Evolutionary conservation across 2,797 vertebrate genomes (phyloP), one percentile per base, ranked within the genome.

Genomic region (Tympanoctomys barrerae): DNA sequence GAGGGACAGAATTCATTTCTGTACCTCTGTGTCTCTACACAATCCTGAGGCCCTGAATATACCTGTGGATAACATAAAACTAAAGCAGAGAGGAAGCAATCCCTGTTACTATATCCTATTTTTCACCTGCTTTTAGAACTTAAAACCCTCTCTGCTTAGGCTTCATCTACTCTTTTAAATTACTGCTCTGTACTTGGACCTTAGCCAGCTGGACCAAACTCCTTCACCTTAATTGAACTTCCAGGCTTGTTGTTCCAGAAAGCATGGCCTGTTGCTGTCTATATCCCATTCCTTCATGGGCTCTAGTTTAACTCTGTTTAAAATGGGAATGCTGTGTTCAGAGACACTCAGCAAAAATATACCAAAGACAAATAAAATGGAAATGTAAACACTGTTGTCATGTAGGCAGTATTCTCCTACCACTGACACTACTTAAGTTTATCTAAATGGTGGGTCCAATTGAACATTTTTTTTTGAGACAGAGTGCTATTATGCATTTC

Each of bases 201-300:
- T 66, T 49, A 33, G n/a, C 66, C 24, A 73, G 52, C 52, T 83
- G 52, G 59, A 49, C n/a, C 54, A 95, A 86, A 70, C 3, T 1
- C n/a, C 73, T 89, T n/a, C 73, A 73, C 64, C 24, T 80, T 87
- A 81, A 84, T 54, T 94, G 75, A 86, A 88, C 42, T 91, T 83
- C 49, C 52, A 31, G 62, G 81, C 46, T 66, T 57, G 3, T 21
- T 88, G 24, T 70, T 79, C 71, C 78, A 93, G 64, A 70, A 13
- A 75, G 54, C 3, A 31, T 18, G 2, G 14, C 6, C 21, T 84
- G 11, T 28, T 89, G 68, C 71, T 83, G 28, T 42, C 75, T 49
- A 49, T 31, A 46, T 24, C 49, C 28, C 21, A 82, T 70, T 42
- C 42, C 46, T 85, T 7, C 42, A 24, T 85, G 54, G 62, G 12